Evolutionary conservation across 2,113 vertebrate genomes (phyloP).

Genomic region (Muscicapa adusta): DNA sequence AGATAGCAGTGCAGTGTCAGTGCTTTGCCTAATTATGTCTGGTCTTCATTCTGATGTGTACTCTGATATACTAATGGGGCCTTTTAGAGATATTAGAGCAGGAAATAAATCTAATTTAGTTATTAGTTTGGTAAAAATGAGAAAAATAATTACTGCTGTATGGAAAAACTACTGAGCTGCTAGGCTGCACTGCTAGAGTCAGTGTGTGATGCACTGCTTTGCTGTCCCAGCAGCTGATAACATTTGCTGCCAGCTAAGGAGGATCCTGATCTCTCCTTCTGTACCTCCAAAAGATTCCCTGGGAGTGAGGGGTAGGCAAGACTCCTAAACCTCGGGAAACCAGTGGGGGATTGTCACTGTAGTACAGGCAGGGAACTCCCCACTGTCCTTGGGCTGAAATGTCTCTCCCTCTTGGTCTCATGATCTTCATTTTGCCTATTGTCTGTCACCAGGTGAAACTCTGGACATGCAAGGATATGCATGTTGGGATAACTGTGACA

Average conservation of each 20-base stretch:
- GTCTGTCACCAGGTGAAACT: neutral
- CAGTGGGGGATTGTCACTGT: neutral
- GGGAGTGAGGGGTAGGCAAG: neutral
- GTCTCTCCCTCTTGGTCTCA: neutral
- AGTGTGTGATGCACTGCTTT: neutral
- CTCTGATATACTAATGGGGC: neutral
- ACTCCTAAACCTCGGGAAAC: neutral
- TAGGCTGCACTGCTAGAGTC: neutral
- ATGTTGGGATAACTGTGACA: neutral
- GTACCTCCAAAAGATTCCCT: neutral
- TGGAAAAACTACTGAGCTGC: neutral
- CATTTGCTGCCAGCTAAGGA: neutral
- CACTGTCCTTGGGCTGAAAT: neutral
- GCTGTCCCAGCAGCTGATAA: neutral
- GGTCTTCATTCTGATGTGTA: neutral
- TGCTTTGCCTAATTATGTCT: neutral
- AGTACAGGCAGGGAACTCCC: neutral
- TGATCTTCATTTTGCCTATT: neutral
- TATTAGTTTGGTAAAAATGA: neutral
- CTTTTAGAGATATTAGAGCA: neutral
- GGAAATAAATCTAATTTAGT: slow-evolving; percentile 16
- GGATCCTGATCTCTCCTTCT: neutral
- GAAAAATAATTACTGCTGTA: neutral
- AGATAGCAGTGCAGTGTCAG: neutral
- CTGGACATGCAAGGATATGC: too few relatives aligned